phyloP scores from a whole-genome alignment of 37 sponge, comb jelly and placozoan species.

The Beroe forskalii region DNA sequence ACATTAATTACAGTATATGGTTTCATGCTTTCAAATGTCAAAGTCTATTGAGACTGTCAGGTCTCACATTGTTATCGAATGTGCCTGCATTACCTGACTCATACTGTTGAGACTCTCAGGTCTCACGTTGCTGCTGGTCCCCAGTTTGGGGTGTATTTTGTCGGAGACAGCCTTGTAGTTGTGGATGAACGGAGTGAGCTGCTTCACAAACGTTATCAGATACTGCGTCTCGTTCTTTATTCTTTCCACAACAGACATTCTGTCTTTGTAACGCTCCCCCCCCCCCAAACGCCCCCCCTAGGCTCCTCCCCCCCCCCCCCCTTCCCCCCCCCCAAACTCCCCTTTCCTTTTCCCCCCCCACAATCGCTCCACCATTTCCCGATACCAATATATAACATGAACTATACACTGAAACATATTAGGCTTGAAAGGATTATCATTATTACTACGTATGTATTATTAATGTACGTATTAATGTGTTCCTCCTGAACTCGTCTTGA shows the following conservation, averaged over 20 bases:
- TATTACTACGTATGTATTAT: too few species aligned
- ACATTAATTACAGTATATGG: too few species aligned
- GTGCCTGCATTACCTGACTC: conserved; percentile 41
- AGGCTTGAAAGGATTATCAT: too few species aligned
- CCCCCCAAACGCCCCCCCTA: too few species aligned
- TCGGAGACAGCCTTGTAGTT: conserved; percentile 63
- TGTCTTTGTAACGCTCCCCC: conserved; percentile 64
- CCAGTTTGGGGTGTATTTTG: conserved; percentile 51
- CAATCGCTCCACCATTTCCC: too few species aligned
- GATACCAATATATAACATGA: too few species aligned
- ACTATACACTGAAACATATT: too few species aligned
- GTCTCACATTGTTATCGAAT: not conserved
- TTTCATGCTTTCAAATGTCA: not conserved
- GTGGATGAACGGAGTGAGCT: conserved; percentile 58
- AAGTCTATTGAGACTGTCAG: not conserved
- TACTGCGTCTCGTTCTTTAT: conserved; percentile 38
- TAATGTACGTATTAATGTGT: too few species aligned
- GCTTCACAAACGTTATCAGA: conserved; percentile 55
- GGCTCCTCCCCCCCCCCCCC: too few species aligned
- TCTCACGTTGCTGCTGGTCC: not conserved
- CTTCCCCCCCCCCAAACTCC: too few species aligned
- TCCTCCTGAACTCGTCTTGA: too few species aligned
- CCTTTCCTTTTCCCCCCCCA: too few species aligned
- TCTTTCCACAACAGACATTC: conserved; percentile 48
- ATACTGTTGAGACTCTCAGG: conserved; percentile 19